Evolutionary conservation across 2,113 vertebrate species (phyloP).

Genomic region (Zonotrichia leucophrys): DNA sequence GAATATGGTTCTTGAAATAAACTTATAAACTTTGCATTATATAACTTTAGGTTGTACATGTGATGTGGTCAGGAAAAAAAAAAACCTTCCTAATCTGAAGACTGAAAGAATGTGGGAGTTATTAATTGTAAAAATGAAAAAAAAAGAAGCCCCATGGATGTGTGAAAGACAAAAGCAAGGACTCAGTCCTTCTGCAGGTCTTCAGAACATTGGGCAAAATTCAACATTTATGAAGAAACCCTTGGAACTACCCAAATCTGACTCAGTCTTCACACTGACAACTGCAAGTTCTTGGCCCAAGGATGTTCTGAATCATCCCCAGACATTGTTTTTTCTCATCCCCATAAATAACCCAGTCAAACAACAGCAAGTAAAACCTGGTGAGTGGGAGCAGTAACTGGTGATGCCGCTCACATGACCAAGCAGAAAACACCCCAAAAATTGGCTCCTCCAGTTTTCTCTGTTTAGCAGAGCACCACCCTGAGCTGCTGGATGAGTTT

Average conservation of each 20-base stretch:
- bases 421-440: neutral
- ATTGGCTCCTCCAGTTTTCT: neutral
- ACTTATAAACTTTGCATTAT: neutral
- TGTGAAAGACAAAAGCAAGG: neutral
- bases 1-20: neutral
- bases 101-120: neutral
- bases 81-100: neutral
- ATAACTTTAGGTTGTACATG: neutral
- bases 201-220: neutral
- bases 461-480: neutral
- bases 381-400: neutral
- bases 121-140: neutral
- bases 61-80: neutral
- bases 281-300: neutral
- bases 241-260: neutral
- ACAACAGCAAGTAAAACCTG: neutral
- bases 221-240: neutral
- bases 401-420: rapidly evolving
- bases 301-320: neutral
- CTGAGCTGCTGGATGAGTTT: neutral
- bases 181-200: neutral
- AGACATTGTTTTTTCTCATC: neutral
- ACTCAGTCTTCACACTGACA: neutral
- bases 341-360: neutral
- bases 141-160: neutral